Conservation (phyloP, 2,888 invertebrate genomes). For the Taphrorychus bicolor region DNA sequence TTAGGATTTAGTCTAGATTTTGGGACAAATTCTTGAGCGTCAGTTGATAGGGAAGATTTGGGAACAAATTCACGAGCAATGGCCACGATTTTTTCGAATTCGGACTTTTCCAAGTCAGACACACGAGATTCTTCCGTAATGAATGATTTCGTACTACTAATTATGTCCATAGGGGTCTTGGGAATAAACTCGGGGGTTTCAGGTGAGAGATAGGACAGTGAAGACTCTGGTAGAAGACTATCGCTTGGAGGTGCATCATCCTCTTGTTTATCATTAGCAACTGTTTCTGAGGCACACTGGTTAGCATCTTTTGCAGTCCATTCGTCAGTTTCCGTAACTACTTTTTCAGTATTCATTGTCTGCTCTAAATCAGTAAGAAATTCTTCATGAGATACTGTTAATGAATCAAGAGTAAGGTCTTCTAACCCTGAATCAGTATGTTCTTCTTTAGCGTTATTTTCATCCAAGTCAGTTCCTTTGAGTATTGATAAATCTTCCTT, state of each 20-base stretch:
- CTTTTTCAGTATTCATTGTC: too few species aligned
- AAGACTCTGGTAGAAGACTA: neutral
- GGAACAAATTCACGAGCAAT: slow-evolving; percentile 54
- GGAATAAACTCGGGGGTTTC: slow-evolving; percentile 42
- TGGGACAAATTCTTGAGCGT: slow-evolving; percentile 54
- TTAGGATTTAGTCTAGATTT: slow-evolving; percentile 56
- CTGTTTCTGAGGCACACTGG: too few species aligned
- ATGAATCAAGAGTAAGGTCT: too few species aligned
- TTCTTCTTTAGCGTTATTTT: too few species aligned
- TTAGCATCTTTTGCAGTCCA: neutral
- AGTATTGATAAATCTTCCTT: neutral
- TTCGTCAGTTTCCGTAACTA: neutral
- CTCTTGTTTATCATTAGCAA: slow-evolving; percentile 3
- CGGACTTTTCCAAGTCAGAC: slow-evolving; percentile 19
- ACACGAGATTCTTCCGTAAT: slow-evolving; percentile 35
- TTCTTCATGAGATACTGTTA: too few species aligned
- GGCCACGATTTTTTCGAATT: slow-evolving; percentile 54
- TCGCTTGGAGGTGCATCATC: neutral
- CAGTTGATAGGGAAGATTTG: slow-evolving; percentile 44
- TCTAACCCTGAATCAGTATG: too few species aligned
- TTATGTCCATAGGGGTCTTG: slow-evolving; percentile 18
- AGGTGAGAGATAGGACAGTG: slow-evolving; percentile 37
- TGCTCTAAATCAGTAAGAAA: neutral
- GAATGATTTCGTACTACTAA: slow-evolving; percentile 27
- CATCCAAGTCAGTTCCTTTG: neutral